phyloP scores from a whole-genome alignment of 1,140 invertebrate species.

The Magallana gigas region DNA sequence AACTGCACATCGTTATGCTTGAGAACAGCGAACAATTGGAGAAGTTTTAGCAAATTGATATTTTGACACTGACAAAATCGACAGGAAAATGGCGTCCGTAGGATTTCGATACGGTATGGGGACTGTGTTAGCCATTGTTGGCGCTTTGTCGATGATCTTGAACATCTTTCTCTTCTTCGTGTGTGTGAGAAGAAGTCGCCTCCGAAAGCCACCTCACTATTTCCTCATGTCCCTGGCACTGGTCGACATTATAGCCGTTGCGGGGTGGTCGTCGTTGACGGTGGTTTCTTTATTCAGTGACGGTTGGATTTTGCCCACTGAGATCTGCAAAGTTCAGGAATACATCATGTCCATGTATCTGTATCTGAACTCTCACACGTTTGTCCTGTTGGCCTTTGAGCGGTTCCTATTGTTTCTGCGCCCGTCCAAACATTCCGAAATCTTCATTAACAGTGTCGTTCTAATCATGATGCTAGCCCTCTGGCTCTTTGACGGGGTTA shows the following conservation, averaged over 20 bases:
- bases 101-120: slow-evolving; percentile 18
- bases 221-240: slow-evolving; percentile 55
- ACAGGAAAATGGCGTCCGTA: slow-evolving; percentile 6
- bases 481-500: slow-evolving; percentile 55
- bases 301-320: slow-evolving; percentile 51
- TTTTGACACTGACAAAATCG: slow-evolving; percentile 9
- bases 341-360: slow-evolving; percentile 59
- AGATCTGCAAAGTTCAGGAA: slow-evolving; percentile 57
- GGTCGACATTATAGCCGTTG: slow-evolving; percentile 50
- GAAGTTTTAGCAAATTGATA: background rate
- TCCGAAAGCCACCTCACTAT: slow-evolving; percentile 51
- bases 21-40: background rate
- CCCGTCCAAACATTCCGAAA: slow-evolving; percentile 59
- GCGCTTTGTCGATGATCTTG: slow-evolving; percentile 40
- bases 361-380: slow-evolving; percentile 57
- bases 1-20: background rate
- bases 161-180: slow-evolving; percentile 58
- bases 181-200: slow-evolving; percentile 49
- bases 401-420: slow-evolving; percentile 54
- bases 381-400: slow-evolving; percentile 59
- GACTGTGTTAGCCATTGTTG: background rate
- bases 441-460: slow-evolving; percentile 55
- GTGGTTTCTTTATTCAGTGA: slow-evolving; percentile 40
- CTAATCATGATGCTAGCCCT: slow-evolving; percentile 48
- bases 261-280: slow-evolving; percentile 56